Base-by-base conservation (phyloP, 2,113 vertebrate genomes). In the Anhinga anhinga region DNA sequence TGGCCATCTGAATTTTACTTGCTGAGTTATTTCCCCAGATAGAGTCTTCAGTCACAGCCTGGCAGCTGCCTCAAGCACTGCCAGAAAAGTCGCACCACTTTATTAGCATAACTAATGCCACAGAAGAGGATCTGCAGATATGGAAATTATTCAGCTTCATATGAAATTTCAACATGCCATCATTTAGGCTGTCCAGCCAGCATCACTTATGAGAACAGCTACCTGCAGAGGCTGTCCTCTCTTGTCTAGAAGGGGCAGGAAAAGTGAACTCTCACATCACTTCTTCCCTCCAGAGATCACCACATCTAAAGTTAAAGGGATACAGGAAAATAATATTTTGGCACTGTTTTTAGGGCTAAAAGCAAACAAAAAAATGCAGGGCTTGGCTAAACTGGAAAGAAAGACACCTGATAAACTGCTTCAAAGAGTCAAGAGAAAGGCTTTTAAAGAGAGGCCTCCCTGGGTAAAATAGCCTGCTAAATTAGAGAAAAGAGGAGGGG, bases 21-120 rank as follows among this genome's bases (percentile, higher is more conserved):
- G 81, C 92, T 96, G 87, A 96, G 82, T 96, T 97, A 97, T 98
- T 98, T 98, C 93, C 89, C 81, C 47, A 93, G 83, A 94, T 47
- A 92, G 56, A 96, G 81, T 96, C 83, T 94, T 97, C 92, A 91
- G 88, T 94, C 67, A 90, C 71, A 93, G 84, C 55, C 81, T 95
- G 86, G 92, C 94, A 97, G 90, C 93, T 95, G 96, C 87, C 86
- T 91, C 89, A 40, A 95, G 58, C 71, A 61, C 65, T 86, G 82
- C 91, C 85, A 97, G 93, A 77, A 92, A 96, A 97, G 81, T 92
- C 30, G 5, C 13, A 94, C 63, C 82, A 76, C 82, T 97, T 96
- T 97, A 97, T 97, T 97, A 97, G 94, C 93, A 93, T 93, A 96
- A 91, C 76, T 87, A 96, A 96, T 61, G 34, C 86, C 82, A 47